These are phyloP conservation scores for Alcedo atthis DNA, from an alignment of 2,797 vertebrate species.

Conservation along the genomic window DNA sequence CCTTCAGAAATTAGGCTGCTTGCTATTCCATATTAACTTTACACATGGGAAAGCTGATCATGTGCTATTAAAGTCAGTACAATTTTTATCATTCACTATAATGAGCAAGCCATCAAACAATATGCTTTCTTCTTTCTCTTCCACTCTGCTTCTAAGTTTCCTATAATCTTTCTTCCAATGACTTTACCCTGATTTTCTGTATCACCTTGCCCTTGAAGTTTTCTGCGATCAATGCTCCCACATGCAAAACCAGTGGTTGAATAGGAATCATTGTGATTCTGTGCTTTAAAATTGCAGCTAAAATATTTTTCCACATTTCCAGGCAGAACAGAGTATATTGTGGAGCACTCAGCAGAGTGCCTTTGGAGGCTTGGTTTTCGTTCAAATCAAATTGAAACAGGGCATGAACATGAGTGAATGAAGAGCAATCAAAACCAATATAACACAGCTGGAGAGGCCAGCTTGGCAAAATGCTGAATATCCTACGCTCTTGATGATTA, in stretches of 20 bases:
- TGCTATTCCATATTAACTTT: constrained; percentile 24
- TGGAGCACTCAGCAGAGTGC: not conserved
- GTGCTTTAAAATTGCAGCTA: not conserved
- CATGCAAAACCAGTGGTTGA: not conserved
- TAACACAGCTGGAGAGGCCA: constrained; percentile 48
- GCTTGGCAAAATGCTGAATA: constrained; percentile 40
- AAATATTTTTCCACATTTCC: not conserved
- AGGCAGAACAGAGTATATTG: not conserved
- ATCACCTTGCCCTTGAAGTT: not conserved
- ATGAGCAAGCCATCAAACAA: not conserved
- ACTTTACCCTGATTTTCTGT: not conserved
- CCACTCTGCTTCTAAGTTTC: not conserved
- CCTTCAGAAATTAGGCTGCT: constrained; percentile 2
- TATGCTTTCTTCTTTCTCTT: not conserved
- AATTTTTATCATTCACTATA: constrained; percentile 40
- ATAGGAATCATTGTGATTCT: accelerated
- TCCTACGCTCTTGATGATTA: constrained; percentile 30
- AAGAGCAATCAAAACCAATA: constrained; percentile 36
- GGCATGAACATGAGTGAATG: constrained; percentile 14
- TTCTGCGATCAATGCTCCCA: not conserved
- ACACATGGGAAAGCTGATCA: constrained; percentile 25
- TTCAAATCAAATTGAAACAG: constrained; percentile 45
- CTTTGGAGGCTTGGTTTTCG: constrained; percentile 30
- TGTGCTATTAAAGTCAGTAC: constrained; percentile 13
- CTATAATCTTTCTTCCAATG: not conserved